Evolutionary conservation across 2,888 invertebrate genomes (phyloP).

Genomic region (Palloptera scutellata): DNA sequence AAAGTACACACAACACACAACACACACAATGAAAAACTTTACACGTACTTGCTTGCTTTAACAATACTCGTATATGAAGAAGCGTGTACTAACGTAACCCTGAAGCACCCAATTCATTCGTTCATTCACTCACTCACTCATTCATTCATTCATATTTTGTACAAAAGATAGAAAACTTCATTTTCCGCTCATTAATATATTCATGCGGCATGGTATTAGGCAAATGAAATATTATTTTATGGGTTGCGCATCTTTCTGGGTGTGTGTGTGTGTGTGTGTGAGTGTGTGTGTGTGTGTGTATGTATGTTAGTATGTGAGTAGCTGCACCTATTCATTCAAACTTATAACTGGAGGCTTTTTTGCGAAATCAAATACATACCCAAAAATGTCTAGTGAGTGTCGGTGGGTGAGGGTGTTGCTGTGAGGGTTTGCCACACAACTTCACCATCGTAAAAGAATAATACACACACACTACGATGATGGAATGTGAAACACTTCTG

Average conservation of each 20-base stretch:
- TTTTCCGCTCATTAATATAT: slow-evolving; percentile 61
- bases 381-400: too few species aligned
- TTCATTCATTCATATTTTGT: not conserved
- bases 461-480: slow-evolving; percentile 19
- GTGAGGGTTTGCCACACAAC: too few species aligned
- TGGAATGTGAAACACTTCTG: slow-evolving; percentile 40
- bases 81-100: not conserved
- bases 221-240: slow-evolving; percentile 56
- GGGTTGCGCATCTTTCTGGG: slow-evolving; percentile 17
- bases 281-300: slow-evolving; percentile 18
- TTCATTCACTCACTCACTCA: not conserved
- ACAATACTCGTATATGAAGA: too few species aligned
- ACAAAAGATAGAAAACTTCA: slow-evolving; percentile 48
- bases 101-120: slow-evolving; percentile 22
- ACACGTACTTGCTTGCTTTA: too few species aligned
- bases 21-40: too few species aligned
- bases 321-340: slow-evolving; percentile 22
- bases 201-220: slow-evolving; percentile 54
- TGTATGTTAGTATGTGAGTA: slow-evolving; percentile 33
- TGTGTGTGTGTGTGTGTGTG: slow-evolving; percentile 9
- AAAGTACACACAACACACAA: too few species aligned
- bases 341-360: slow-evolving; percentile 22
- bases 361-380: not conserved
- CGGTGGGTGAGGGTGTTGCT: too few species aligned
- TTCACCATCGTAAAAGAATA: too few species aligned